Evolutionary conservation across 2,888 invertebrate genomes (phyloP), one percentile per base, ranked within the genome.

Genomic region (Helleia helle): DNA sequence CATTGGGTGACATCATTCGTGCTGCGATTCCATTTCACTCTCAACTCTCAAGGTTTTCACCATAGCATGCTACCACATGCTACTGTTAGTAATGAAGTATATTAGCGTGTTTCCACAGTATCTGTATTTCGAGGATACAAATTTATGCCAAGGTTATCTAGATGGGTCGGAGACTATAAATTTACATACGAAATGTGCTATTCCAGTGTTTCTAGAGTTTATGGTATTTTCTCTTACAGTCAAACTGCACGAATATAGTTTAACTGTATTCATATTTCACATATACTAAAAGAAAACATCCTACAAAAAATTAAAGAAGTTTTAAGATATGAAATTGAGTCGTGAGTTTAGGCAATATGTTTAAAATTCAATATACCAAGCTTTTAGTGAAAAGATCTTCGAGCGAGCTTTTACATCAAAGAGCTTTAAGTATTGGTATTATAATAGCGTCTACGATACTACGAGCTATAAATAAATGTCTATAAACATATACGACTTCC

Each of bases 1-100:
- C 57, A 58, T 56, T 58, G 56, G 41, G 52, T 52, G 56, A 57
- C 54, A 54, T 55, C 51, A 53, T 45, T 49, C 51, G 39, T 52
- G 45, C 45, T 52, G 50, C 51, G 50, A 50, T 47, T 47, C 43
- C 41, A 46, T 51, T 48, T 49, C 50, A 47, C 46, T 52, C 46
- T 41, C 54, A 55, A 47, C 46, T 52, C 46, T 41, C 54, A 55
- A 59, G 54, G 56, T 51, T 45, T 43, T 24, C n/a, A n/a, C n/a
- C n/a, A n/a, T n/a, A n/a, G 12, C 14, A 13, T 15, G 9, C 24
- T 25, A 26, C 25, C n/a, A 25, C 25, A n/a, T 9, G 13, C 14
- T 26, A 8, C n/a, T 17, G 26, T 38, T 15, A 38, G 9, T 4
- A 12, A 38, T 34, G 18, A 31, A 15, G 17, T 17, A 17, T 9